Base-by-base conservation (phyloP, 2,888 invertebrate genomes). In the Sialis fuliginosa region DNA sequence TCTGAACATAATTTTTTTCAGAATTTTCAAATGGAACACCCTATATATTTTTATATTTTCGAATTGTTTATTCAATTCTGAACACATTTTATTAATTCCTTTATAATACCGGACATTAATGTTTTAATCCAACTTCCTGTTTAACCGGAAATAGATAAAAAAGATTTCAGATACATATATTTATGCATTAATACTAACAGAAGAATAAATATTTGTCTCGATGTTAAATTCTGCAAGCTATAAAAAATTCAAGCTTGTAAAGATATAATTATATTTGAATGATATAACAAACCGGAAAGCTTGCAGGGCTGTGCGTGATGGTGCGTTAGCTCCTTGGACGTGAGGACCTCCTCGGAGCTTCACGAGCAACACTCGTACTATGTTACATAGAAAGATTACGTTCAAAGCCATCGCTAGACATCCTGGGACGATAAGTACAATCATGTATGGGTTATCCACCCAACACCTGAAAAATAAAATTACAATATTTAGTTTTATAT, bases 351-450 rank as follows among this genome's bases (percentile, higher is more conserved):
- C 83, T 54, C 83, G 76, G 54, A 91, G 66, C 64, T 91, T 91
- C 46, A 81, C 75, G 56, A 88, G 73, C 50, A 92, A 72, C 47
- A 91, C 90, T 53, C 90, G 75, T 49, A 91, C 84, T 57, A 92
- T 91, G 68, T 91, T 92, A 67, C 86, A 83, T 52, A 91, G 75
- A 65, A 92, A 91, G 54, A 80, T 70, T 42, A 90, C 69, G 66
- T 91, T 91, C 52, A 89, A 73, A 55, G 83, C 69, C 64, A 90
- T 81, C 35, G 88, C 85, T 46, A 76, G 72, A 60, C 79, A 80
- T 32, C 88, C 90, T 33, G 86, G 82, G 51, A 81, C 77, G 45
- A 81, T 75, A 51, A 90, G 73, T 58, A 88, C 82, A 56, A 75
- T 74, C 50, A 76, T 78, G 62, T 81, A 84, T 50, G 69, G 67